Percentiles rank a stretch among this genome's conserved stretches.
These are phyloP conservation scores for Ictalurus punctatus DNA, from an alignment of 2,113 vertebrate species.

Conservation along the genomic window DNA sequence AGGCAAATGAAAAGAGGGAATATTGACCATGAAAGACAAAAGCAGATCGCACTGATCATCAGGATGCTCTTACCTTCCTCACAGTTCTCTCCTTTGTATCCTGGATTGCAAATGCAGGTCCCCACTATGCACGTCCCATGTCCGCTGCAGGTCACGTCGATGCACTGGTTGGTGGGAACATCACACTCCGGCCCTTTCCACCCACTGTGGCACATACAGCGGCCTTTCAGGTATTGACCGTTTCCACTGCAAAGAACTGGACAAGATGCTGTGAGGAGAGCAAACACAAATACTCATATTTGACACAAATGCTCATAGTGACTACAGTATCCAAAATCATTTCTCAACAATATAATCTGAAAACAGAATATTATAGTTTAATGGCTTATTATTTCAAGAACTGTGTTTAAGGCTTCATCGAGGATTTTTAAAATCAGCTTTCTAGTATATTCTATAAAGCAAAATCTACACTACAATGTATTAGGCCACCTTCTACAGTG, in stretches of 20 bases:
- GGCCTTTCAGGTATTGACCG: conserved; percentile 95
- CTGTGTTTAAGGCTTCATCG: neutral
- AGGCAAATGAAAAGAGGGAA: neutral
- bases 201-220: conserved; percentile 95
- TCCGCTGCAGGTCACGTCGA: conserved; percentile 89
- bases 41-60: neutral
- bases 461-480: neutral
- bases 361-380: neutral
- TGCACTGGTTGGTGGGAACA: conserved; percentile 93
- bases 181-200: conserved; percentile 98
- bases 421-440: neutral
- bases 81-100: conserved; percentile 97
- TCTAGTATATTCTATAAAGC: neutral
- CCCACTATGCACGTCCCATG: conserved; percentile 95
- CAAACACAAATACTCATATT: conserved; percentile 43
- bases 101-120: conserved; percentile 95
- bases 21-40: neutral
- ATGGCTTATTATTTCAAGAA: neutral
- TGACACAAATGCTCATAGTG: conserved; percentile 41
- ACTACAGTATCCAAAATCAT: neutral
- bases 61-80: conserved; percentile 85
- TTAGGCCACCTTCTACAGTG: neutral
- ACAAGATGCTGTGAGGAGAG: conserved; percentile 82
- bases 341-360: neutral
- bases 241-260: conserved; percentile 97